phyloP scores from a whole-genome alignment of 2,113 vertebrate genomes.

The Dipodomys stephensi region DNA sequence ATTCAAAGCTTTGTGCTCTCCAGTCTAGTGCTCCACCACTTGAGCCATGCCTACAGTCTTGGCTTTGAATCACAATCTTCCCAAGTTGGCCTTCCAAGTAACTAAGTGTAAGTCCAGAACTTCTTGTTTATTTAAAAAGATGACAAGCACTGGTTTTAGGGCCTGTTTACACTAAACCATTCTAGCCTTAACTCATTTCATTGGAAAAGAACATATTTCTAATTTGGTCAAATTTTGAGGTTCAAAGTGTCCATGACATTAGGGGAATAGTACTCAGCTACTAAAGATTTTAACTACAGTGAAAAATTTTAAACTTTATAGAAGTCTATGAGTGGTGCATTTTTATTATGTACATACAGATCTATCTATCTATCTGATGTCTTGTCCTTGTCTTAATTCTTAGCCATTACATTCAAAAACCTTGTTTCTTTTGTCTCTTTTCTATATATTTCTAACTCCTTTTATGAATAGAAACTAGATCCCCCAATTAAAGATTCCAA shows the following conservation, averaged over 20 bases:
- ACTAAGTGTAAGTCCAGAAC: too few relatives aligned
- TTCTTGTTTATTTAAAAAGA: conserved; percentile 5
- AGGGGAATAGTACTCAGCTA: neutral
- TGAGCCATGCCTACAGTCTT: too few relatives aligned
- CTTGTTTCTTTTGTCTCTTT: neutral
- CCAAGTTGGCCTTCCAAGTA: too few relatives aligned
- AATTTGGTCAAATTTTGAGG: neutral
- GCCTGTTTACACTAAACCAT: neutral
- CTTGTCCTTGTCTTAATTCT: neutral
- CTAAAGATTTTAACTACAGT: neutral
- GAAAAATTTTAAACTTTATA: neutral
- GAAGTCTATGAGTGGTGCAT: neutral
- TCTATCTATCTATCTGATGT: neutral
- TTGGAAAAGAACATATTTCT: neutral
- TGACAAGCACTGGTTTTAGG: neutral
- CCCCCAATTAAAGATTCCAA: conserved; percentile 40
- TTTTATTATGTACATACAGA: neutral
- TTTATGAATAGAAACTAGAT: neutral
- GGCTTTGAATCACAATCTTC: too few relatives aligned
- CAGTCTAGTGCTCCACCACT: too few relatives aligned
- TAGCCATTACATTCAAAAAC: neutral
- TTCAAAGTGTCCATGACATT: neutral
- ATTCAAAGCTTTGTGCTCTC: too few relatives aligned
- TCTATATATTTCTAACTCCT: neutral
- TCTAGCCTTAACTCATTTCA: neutral